Conservation (phyloP, 2,797 vertebrate species). For the Protosalanx chinensis region DNA sequence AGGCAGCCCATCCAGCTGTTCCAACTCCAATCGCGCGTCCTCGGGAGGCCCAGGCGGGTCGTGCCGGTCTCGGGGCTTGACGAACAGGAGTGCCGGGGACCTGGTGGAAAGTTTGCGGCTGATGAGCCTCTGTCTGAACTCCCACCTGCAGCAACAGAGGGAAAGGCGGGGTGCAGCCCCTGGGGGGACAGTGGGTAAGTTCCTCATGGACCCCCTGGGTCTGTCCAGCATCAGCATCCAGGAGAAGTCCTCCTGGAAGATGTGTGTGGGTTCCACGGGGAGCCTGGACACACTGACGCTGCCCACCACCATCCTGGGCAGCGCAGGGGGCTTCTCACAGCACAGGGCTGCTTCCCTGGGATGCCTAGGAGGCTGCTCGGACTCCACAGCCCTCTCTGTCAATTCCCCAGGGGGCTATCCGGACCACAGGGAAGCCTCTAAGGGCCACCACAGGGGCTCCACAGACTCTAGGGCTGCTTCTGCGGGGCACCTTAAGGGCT, state of each 20-base stretch:
- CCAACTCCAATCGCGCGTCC: conserved; percentile 60
- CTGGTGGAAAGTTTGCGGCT: conserved; percentile 92
- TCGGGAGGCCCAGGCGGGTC: conserved; percentile 44
- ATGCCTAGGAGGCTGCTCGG: conserved; percentile 1
- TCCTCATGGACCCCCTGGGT: conserved; percentile 83
- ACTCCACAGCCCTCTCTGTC: neutral
- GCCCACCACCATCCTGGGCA: conserved; percentile 55
- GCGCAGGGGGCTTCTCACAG: conserved; percentile 33
- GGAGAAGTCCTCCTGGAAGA: conserved; percentile 91
- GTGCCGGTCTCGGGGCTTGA: conserved; percentile 35
- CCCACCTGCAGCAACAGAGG: conserved; percentile 68
- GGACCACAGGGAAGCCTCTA: neutral
- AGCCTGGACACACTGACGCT: conserved; percentile 71
- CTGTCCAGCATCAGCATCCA: conserved; percentile 85
- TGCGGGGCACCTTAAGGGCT: conserved; percentile 35
- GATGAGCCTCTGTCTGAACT: conserved; percentile 90
- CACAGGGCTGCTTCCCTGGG: conserved; percentile 29
- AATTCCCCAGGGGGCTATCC: neutral
- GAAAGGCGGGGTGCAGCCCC: conserved; percentile 41
- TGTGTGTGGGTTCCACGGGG: conserved; percentile 83
- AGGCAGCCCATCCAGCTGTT: conserved; percentile 79
- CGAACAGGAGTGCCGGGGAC: conserved; percentile 73
- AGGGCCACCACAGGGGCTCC: neutral
- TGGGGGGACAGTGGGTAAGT: conserved; percentile 57
- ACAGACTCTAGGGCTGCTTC: neutral